phyloP scores from a whole-genome alignment of 53 echinoderm and acorn worm species.

The Echinometra lucunter region DNA sequence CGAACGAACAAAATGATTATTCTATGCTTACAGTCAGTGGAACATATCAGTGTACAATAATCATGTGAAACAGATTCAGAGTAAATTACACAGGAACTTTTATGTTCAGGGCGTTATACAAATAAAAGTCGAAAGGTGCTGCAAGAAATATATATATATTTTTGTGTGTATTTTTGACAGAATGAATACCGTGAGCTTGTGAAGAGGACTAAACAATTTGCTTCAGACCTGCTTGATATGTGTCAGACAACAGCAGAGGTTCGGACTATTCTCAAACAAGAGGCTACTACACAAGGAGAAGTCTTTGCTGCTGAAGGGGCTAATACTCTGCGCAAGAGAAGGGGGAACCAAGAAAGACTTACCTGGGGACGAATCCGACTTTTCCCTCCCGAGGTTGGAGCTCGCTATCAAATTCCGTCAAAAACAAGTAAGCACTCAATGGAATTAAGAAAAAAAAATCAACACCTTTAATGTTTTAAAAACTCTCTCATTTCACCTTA shows the following conservation, averaged over 20 bases:
- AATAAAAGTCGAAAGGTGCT: no score
- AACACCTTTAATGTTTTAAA: background rate
- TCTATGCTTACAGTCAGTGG: no score
- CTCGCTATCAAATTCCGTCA: constrained; percentile 91
- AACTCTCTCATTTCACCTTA: background rate
- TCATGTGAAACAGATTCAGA: no score
- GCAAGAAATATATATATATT: background rate
- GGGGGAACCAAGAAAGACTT: background rate
- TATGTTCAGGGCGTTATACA: no score
- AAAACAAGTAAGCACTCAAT: constrained; percentile 77
- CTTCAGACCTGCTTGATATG: constrained; percentile 96
- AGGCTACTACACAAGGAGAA: constrained; percentile 74
- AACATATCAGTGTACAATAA: no score
- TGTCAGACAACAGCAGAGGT: constrained; percentile 96
- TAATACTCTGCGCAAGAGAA: constrained; percentile 39
- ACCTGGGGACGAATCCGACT: constrained; percentile 38
- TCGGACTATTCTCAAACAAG: constrained; percentile 83
- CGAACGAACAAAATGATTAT: no score
- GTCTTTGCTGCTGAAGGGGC: constrained; percentile 56
- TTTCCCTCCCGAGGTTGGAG: constrained; percentile 78
- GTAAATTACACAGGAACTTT: no score
- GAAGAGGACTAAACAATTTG: constrained; percentile 91
- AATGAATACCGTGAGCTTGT: constrained; percentile 87
- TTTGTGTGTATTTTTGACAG: constrained; percentile 51
- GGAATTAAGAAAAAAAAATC: background rate